Conservation (phyloP, 1,140 invertebrate species). For the Parasteatoda tepidariorum region DNA sequence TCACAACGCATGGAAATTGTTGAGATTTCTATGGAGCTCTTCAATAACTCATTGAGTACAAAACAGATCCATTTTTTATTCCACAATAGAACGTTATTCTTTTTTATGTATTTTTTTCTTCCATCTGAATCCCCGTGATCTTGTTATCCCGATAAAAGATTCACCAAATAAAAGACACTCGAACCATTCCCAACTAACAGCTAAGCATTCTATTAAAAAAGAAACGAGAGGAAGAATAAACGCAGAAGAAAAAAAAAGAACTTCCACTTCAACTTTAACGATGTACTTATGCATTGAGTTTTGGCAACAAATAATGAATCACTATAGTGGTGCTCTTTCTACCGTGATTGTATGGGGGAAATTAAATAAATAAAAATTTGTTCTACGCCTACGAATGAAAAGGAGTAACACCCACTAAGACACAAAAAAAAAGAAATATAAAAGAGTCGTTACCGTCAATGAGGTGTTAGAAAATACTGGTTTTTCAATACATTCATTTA, state of each 20-base stretch:
- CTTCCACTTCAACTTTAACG: constrained; percentile 29
- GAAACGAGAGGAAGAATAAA: constrained; percentile 2
- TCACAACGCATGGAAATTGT: too few relatives aligned
- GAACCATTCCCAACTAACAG: constrained; percentile 44
- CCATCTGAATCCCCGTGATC: constrained; percentile 1
- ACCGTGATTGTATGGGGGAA: constrained; percentile 12
- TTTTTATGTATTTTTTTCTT: background rate
- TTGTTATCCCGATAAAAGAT: constrained; percentile 37
- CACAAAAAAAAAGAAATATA: background rate
- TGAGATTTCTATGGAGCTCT: too few relatives aligned
- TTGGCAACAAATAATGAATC: constrained; percentile 37
- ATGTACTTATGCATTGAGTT: constrained; percentile 28
- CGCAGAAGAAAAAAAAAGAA: constrained; percentile 7
- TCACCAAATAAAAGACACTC: constrained; percentile 45
- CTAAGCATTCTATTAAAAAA: constrained; percentile 23
- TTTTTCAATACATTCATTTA: too few relatives aligned
- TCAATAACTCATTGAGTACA: too few relatives aligned
- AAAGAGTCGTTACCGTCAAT: too few relatives aligned
- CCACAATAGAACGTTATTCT: background rate
- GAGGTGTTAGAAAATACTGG: too few relatives aligned
- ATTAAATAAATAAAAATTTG: constrained; percentile 40
- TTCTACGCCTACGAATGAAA: constrained; percentile 35
- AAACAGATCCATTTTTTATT: background rate
- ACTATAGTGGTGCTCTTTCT: constrained; percentile 10
- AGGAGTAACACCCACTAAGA: constrained; percentile 7